Percentiles rank a stretch among this genome's conserved stretches.
These are phyloP conservation scores for Caenorhabditis panamensis DNA, from an alignment of 2,888 invertebrate genomes.

Conservation along the genomic window DNA sequence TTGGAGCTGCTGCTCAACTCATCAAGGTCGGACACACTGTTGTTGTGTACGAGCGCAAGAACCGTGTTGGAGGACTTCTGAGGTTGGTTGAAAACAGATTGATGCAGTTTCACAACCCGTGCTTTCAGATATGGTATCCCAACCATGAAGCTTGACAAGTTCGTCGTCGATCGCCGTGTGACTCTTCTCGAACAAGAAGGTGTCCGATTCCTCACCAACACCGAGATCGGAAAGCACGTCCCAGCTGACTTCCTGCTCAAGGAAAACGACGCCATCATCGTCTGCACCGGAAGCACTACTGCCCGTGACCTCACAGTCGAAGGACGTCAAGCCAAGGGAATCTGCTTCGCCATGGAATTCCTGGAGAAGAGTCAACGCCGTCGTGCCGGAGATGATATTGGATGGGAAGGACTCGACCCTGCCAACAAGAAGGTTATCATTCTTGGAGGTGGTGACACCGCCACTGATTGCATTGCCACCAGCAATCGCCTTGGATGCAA, in stretches of 20 bases:
- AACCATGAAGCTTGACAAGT: constrained; percentile 96
- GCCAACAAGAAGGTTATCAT: constrained; percentile 95
- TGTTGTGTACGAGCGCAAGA: constrained; percentile 96
- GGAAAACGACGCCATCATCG: constrained; percentile 90
- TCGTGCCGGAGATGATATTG: constrained; percentile 84
- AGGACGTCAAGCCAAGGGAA: constrained; percentile 90
- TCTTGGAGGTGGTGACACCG: constrained; percentile 91
- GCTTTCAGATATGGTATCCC: constrained; percentile 91
- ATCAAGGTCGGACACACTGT: constrained; percentile 97
- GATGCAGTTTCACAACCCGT: neutral
- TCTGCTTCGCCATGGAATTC: constrained; percentile 98
- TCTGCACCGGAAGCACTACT: constrained; percentile 96
- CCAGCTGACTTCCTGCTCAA: constrained; percentile 84
- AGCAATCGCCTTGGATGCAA: constrained; percentile 93
- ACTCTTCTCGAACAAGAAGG: constrained; percentile 92
- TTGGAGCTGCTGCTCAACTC: constrained; percentile 95
- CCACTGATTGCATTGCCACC: constrained; percentile 98
- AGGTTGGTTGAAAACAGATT: constrained; percentile 83
- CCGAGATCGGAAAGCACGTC: constrained; percentile 93
- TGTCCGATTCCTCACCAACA: constrained; percentile 90
- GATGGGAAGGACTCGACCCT: constrained; percentile 86
- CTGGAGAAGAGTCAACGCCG: constrained; percentile 96
- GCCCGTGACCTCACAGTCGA: constrained; percentile 88
- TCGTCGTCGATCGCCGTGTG: constrained; percentile 89
- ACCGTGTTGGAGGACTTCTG: constrained; percentile 93